Conservation (phyloP, 2,888 invertebrate species). For the Latrodectus hesperus region DNA sequence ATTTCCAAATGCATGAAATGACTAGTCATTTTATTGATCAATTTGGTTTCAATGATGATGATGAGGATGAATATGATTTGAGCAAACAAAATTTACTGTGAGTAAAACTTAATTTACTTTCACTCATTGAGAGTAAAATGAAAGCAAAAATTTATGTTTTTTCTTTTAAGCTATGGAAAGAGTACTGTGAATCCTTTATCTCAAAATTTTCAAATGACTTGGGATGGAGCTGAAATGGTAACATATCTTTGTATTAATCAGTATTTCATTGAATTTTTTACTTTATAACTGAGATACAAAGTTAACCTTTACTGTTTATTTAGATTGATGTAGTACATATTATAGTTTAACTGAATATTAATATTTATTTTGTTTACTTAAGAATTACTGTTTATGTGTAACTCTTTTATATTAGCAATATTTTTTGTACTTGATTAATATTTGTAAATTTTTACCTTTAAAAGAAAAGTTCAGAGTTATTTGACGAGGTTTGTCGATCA, state of each 20-base stretch:
- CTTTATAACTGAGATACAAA: too few species aligned
- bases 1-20: slow-evolving; percentile 79
- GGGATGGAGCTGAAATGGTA: slow-evolving; percentile 40
- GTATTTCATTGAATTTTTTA: too few species aligned
- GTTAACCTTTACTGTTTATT: too few species aligned
- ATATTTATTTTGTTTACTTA: neutral
- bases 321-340: too few species aligned
- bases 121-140: neutral
- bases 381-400: neutral
- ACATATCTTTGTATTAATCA: too few species aligned
- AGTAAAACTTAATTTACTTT: slow-evolving; percentile 70
- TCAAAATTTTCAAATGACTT: slow-evolving; percentile 21
- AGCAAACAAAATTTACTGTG: slow-evolving; percentile 77
- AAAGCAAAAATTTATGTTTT: neutral
- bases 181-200: slow-evolving; percentile 46
- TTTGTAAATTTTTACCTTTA: neutral
- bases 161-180: slow-evolving; percentile 35
- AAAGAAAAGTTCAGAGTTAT: slow-evolving; percentile 77
- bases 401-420: neutral
- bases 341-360: too few species aligned
- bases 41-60: slow-evolving; percentile 80
- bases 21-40: slow-evolving; percentile 80
- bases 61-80: slow-evolving; percentile 79
- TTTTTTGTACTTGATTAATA: neutral
- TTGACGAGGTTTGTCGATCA: slow-evolving; percentile 79